These are phyloP conservation scores for Nannoperca obscura DNA, from an alignment of 2,797 vertebrate species.

Conservation along the genomic window DNA sequence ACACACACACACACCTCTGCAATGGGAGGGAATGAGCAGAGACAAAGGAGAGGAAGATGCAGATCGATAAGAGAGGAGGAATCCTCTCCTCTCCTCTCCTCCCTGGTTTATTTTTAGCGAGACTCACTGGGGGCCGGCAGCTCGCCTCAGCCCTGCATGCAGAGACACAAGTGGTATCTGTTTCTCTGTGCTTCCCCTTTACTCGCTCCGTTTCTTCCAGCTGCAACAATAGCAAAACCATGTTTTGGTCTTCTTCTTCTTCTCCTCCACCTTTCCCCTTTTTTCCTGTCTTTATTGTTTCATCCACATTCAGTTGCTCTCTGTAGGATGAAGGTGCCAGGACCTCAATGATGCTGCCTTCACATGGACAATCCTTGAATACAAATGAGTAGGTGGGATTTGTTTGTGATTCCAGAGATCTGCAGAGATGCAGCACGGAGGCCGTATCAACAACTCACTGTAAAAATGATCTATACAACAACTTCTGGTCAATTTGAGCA, in stretches of 20 bases:
- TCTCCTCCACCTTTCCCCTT: neutral
- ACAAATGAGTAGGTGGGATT: constrained; percentile 33
- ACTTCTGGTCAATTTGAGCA: neutral
- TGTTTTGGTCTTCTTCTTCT: neutral
- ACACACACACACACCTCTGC: constrained; percentile 29
- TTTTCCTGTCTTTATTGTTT: constrained; percentile 24
- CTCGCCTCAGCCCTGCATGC: constrained; percentile 69
- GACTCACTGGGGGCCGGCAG: constrained; percentile 71
- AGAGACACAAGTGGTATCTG: constrained; percentile 63
- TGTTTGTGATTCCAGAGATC: constrained; percentile 15
- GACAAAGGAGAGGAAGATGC: constrained; percentile 54
- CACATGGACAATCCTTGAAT: constrained; percentile 39
- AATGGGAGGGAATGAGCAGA: constrained; percentile 16
- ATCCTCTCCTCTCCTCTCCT: constrained; percentile 59
- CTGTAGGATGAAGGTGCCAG: constrained; percentile 15
- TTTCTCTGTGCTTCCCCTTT: constrained; percentile 22
- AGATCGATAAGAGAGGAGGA: constrained; percentile 54
- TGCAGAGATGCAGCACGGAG: constrained; percentile 37
- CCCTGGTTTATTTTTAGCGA: constrained; percentile 83
- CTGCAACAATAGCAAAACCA: neutral
- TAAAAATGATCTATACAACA: neutral
- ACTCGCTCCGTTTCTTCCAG: constrained; percentile 29
- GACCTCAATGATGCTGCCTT: constrained; percentile 23
- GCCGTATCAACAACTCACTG: neutral
- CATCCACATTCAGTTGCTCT: constrained; percentile 22